Evolutionary conservation across 1,140 invertebrate species (phyloP), one percentile per base, ranked within the genome.

Genomic region (Notospermus geniculatus): DNA sequence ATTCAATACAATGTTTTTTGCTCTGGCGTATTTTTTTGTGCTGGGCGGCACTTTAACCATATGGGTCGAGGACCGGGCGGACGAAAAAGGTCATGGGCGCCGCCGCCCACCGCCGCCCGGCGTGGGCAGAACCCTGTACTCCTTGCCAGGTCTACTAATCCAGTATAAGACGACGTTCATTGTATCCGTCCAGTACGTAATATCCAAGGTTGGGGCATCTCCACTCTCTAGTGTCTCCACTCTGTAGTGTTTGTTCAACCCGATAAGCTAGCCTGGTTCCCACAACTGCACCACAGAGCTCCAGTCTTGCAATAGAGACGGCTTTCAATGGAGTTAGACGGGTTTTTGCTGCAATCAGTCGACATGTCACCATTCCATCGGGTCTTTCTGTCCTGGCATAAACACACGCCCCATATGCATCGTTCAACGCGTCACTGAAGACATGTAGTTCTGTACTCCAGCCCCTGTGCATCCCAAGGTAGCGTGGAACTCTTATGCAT

Each of bases 381-480:
- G 54, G 2, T n/a, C 5, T 22, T 27, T 55, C 25, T 7, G 23
- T 28, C 11, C 54, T 27, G 23, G 23, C 11, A 25, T 57, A 57
- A 39, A 57, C 39, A 4, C 29, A 5, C 2, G 56, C 30, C 2
- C 29, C 30, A 45, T 46, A 57, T 5, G 56, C 56, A 7, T 57
- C 39, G 9, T 23, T 41, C 7, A 30, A 57, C 7, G 56, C 36
- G 39, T 57, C 56, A 5, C n/a, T 13, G 22, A 57, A 57, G 23
- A 27, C n/a, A 41, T 57, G 56, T 13, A 57, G 28, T 9, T 15
- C 27, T 23, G 28, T 19, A 2, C 7, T 9, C 7, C 13, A 2
- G 4, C 32, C 56, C 19, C 2, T 13, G 5, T 43, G 46, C 13
- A 22, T 22, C 7, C 27, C 25, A 19, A 50, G 25, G 22, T 30